Evolutionary conservation across 1,140 invertebrate species (phyloP), one percentile per base, ranked within the genome.

Genomic region (Spodoptera frugiperda): DNA sequence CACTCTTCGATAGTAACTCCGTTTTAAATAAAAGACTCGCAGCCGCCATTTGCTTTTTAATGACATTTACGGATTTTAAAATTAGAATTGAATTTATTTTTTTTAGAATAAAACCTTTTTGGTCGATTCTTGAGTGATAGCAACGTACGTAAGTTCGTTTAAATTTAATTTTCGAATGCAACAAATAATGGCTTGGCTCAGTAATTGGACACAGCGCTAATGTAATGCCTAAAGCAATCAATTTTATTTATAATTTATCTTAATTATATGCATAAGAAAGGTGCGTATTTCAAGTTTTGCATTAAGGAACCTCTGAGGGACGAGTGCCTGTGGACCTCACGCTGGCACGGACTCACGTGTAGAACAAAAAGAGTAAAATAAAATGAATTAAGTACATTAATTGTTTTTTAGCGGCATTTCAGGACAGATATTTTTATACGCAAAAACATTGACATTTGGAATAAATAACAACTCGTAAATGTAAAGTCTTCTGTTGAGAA

Each of bases 181-280:
- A 53, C 3, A 12, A 30, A 57, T 21, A 30, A 57, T 21, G 17
- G 21, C 25, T 3, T 57, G 14, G 11, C 54, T 57, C 54, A 30
- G 25, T 57, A 14, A 57, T 25, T 25, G 19, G 25, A 25, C 21
- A 55, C 19, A 25, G 19, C 54, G 54, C 54, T 25, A 55, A 55
- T 57, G 25, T 57, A 25, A 30, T 30, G 30, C 59, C 33, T 11
- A 17, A 44, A 68, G n/a, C 21, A 68, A 30, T 68, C 25, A 51
- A 55, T 46, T 61, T 49, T 61, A 61, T 61, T 59, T 55, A 48
- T 46, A 59, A 61, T 59, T 61, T 73, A 73, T 73, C 55, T 48
- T 73, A 73, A 73, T 73, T 73, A 73, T 61, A 59, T 46, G 25
- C 68, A 39, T 54, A 55, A 71, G 48, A 57, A 71, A 71, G 59